phyloP scores from a whole-genome alignment of 2,888 invertebrate genomes.

The Hyppa rectilinea region DNA sequence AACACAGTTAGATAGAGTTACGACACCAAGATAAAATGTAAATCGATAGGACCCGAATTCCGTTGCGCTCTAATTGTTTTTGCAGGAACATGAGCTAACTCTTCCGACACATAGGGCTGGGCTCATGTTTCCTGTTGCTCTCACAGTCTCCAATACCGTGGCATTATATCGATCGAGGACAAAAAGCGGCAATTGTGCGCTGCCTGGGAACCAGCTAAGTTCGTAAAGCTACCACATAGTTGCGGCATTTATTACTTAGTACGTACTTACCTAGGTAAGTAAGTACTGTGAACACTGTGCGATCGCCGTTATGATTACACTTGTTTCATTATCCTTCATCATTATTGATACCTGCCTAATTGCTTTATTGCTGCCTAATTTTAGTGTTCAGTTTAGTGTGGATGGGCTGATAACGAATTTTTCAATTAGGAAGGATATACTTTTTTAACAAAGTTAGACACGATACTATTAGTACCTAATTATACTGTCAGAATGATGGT shows the following conservation, averaged over 20 bases:
- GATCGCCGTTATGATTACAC: conserved; percentile 31
- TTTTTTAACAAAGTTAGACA: conserved; percentile 1
- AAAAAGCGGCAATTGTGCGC: conserved; percentile 82
- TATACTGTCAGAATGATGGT: conserved; percentile 9
- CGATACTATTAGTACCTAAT: conserved; percentile 15
- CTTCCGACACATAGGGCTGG: conserved; percentile 93
- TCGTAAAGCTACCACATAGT: conserved; percentile 27
- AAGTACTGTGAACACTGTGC: conserved; percentile 1
- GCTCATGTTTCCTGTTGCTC: conserved; percentile 93
- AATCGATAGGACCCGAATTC: conserved; percentile 78
- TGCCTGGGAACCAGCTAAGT: conserved; percentile 78
- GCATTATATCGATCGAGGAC: conserved; percentile 80
- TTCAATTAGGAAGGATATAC: conserved; percentile 28
- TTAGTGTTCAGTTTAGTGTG: conserved; percentile 52
- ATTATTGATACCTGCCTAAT: conserved; percentile 41
- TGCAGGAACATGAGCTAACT: conserved; percentile 90
- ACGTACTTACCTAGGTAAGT: conserved; percentile 28
- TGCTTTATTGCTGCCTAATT: conserved; percentile 51
- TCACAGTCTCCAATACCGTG: conserved; percentile 91
- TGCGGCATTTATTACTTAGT: conserved; percentile 58
- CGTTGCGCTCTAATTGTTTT: conserved; percentile 91
- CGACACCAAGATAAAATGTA: conserved; percentile 63
- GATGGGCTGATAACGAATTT: conserved; percentile 37
- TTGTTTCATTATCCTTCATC: conserved; percentile 50
- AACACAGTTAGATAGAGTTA: conserved; percentile 43